phyloP scores from a whole-genome alignment of 2,888 invertebrate species.

The Drosophila formosana region DNA sequence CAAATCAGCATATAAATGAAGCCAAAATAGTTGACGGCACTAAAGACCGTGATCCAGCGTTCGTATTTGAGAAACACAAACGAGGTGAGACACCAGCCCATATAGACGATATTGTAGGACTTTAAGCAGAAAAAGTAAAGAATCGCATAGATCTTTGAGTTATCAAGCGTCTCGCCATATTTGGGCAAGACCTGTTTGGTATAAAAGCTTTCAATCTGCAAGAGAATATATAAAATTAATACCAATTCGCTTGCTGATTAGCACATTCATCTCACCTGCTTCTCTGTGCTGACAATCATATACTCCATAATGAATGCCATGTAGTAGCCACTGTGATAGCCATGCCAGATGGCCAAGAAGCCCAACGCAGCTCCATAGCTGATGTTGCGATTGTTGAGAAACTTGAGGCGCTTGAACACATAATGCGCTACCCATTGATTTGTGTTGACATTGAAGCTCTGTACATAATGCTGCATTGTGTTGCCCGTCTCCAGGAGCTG shows the following conservation, averaged over 20 bases:
- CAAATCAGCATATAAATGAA: slow-evolving; percentile 89
- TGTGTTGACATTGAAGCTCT: slow-evolving; percentile 97
- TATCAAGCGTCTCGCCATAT: slow-evolving; percentile 70
- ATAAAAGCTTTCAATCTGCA: slow-evolving; percentile 75
- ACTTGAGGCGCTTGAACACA: slow-evolving; percentile 96
- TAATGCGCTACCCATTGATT: slow-evolving; percentile 98
- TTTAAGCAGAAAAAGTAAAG: slow-evolving; percentile 88
- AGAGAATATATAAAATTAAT: not conserved
- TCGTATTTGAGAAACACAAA: slow-evolving; percentile 90
- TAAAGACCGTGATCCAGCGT: slow-evolving; percentile 89
- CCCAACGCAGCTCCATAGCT: slow-evolving; percentile 93
- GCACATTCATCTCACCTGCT: slow-evolving; percentile 88
- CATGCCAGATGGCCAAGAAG: slow-evolving; percentile 98
- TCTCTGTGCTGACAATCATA: slow-evolving; percentile 93
- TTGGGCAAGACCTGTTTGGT: slow-evolving; percentile 64
- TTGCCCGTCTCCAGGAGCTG: slow-evolving; percentile 92
- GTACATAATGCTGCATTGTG: slow-evolving; percentile 94
- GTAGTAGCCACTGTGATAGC: slow-evolving; percentile 97
- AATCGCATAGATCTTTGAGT: slow-evolving; percentile 76
- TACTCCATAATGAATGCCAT: slow-evolving; percentile 97
- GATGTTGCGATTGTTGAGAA: slow-evolving; percentile 92
- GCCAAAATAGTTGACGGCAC: slow-evolving; percentile 89
- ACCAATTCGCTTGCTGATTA: not conserved
- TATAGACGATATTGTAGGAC: slow-evolving; percentile 91
- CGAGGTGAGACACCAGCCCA: slow-evolving; percentile 93